Conservation (phyloP, 2,113 vertebrate genomes). For the Procavia capensis region DNA sequence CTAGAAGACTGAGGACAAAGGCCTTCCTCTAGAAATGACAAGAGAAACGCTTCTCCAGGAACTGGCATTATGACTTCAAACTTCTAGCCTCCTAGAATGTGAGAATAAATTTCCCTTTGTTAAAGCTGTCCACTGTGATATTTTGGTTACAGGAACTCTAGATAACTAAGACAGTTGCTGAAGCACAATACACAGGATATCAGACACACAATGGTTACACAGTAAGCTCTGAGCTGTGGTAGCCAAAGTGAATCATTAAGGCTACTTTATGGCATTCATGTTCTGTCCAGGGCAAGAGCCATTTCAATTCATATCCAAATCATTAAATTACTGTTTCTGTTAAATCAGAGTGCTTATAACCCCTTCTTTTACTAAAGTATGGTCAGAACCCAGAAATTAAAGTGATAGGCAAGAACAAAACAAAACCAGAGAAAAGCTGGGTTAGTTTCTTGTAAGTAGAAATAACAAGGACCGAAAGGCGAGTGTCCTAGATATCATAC, state of each 20-base stretch:
- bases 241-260: background rate
- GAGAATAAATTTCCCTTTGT: no score
- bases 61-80: no score
- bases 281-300: conserved; percentile 4
- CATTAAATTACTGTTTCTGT: conserved; percentile 40
- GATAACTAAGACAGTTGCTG: background rate
- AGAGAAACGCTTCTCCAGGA: no score
- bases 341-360: conserved; percentile 24
- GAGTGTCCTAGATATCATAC: background rate
- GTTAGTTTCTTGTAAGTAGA: background rate
- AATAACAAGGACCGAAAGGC: background rate
- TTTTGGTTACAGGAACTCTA: no score
- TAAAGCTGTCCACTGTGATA: no score
- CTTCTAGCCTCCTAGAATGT: no score
- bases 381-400: background rate
- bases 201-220: background rate
- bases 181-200: background rate
- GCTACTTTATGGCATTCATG: background rate
- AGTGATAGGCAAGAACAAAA: background rate
- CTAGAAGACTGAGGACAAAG: no score
- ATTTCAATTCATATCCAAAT: conserved; percentile 22
- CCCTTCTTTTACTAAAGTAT: background rate
- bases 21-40: no score
- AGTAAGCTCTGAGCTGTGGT: background rate
- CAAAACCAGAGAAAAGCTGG: background rate